Conservation (phyloP, 2,797 vertebrate species). For the Melanotaenia maccullochi region DNA sequence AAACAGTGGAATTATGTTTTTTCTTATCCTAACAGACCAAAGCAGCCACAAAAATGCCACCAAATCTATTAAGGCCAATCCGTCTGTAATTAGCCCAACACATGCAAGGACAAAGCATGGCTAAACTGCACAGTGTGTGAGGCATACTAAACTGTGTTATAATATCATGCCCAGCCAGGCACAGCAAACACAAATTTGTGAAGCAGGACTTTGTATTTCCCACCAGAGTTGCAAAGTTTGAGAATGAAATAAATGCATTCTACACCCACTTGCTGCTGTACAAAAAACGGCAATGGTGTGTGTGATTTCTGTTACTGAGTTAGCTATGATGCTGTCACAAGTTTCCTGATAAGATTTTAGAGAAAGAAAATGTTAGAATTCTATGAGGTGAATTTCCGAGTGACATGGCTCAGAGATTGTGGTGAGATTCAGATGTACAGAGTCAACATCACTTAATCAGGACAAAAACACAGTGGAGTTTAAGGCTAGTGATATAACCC, state of each 20-base stretch:
- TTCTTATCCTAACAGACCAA: constrained; percentile 57
- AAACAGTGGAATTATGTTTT: constrained; percentile 36
- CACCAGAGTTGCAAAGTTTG: constrained; percentile 44
- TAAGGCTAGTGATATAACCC: not conserved
- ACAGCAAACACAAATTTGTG: constrained; percentile 61
- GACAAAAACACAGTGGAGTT: not conserved
- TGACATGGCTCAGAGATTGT: not conserved
- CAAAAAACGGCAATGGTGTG: constrained; percentile 10
- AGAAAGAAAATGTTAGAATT: not conserved
- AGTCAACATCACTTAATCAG: not conserved
- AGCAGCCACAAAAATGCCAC: constrained; percentile 61
- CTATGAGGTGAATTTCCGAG: not conserved
- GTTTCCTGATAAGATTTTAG: not conserved
- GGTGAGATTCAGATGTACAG: not conserved
- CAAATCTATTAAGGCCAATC: constrained; percentile 64
- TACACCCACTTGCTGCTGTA: constrained; percentile 13
- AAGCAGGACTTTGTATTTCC: constrained; percentile 57
- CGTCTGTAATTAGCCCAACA: constrained; percentile 64
- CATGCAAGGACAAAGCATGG: constrained; percentile 57
- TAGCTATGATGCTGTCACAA: constrained; percentile 7
- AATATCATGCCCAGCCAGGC: constrained; percentile 54
- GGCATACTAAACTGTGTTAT: constrained; percentile 23
- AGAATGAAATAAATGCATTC: constrained; percentile 64
- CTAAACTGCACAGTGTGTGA: constrained; percentile 33
- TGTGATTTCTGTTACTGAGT: constrained; percentile 18